Conservation (phyloP, 2,797 vertebrate genomes). For the Chiloscyllium punctatum region DNA sequence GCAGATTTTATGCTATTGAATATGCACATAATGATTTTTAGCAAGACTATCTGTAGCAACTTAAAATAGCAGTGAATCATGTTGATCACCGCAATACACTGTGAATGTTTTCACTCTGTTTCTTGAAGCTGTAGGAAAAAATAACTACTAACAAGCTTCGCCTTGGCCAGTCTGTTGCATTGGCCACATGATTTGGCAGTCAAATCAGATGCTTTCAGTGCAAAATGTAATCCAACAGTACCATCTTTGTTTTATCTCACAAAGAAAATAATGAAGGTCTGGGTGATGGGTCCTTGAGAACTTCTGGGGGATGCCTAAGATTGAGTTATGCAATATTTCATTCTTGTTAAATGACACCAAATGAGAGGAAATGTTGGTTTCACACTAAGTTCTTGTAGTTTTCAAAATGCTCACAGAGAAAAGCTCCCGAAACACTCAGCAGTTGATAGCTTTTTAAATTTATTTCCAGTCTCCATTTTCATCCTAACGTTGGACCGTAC, state of each 20-base stretch:
- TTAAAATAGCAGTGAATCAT: slow-evolving; percentile 23
- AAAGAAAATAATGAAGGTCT: background rate
- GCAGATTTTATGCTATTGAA: background rate
- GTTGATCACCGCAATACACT: background rate
- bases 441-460: background rate
- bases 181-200: background rate
- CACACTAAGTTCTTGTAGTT: background rate
- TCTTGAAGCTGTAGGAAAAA: background rate
- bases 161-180: too few relatives aligned
- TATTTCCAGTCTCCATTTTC: slow-evolving; percentile 7
- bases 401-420: background rate
- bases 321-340: background rate
- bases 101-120: background rate
- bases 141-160: background rate
- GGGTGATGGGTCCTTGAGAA: background rate
- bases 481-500: background rate
- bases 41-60: background rate
- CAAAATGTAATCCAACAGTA: slow-evolving; percentile 32
- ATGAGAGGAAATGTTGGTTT: background rate
- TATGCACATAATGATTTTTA: background rate
- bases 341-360: slow-evolving; percentile 1
- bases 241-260: slow-evolving; percentile 12
- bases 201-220: background rate
- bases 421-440: background rate
- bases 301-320: background rate